Base-by-base conservation (phyloP, 2,797 vertebrate genomes). In the Tragopan temminckii region DNA sequence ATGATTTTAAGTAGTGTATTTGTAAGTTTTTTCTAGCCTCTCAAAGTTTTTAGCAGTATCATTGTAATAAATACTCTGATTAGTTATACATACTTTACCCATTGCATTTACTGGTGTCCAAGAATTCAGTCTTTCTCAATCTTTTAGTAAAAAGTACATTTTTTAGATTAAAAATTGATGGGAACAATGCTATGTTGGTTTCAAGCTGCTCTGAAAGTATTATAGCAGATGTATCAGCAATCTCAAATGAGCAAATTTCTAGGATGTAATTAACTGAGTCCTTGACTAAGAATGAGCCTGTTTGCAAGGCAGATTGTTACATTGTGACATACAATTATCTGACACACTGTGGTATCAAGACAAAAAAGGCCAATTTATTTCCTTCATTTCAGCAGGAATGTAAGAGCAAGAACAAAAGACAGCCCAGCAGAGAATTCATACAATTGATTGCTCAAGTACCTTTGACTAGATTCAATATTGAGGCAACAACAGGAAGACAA, bases 61-160 rank as follows among this genome's bases (percentile, higher is more conserved):
- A 46, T 61, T 81, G 59, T 80, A 88, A 82, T 67, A 81, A 77
- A 53, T 85, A 63, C 21, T 89, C 13, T 59, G 50, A 53, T 62
- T 85, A 88, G 13, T 89, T 70, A 40, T 64, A 77, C 45, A 85
- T 85, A 63, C 35, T 89, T 83, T 80, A 78, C 4, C 63, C 45
- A 61, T 82, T 77, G 55, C 7, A 64, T 64, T 93, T 89, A 68
- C n/a, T 75, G 35, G 67, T 82, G n/a, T 64, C 53, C 52, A 91
- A 69, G 53, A 90, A 93, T 83, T 66, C 59, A 71, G 24, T 55
- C 14, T 94, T 89, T 92, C 81, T 92, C 76, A 87, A 31, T 52
- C 27, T 80, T 91, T 64, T 76, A 84, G 76, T 76, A 76, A 91
- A 89, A 94, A 79, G 35, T 76, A 59, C 5, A 46, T 71, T 87